Evolutionary conservation across 2,113 vertebrate genomes (phyloP), one percentile per base, ranked within the genome.

Genomic region (Entelurus aequoreus): DNA sequence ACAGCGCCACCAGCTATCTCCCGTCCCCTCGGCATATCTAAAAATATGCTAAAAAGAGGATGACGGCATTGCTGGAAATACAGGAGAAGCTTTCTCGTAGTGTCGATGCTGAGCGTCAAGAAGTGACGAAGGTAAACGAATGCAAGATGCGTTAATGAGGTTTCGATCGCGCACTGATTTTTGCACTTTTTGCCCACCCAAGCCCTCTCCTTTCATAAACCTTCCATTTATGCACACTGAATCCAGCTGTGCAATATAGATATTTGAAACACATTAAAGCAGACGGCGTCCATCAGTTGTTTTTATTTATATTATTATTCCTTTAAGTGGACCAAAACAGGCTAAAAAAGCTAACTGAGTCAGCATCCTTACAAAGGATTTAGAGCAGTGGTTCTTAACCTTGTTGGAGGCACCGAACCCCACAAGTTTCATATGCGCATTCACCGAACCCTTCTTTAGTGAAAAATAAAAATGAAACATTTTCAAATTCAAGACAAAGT

Each of bases 121-220:
- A 73, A 84, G 71, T 13, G 72, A 82, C 75, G 83, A 76, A 82
- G 82, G 69, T 65, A 75, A 75, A 76, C 80, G 63, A 67, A 76
- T 79, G 66, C 63, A 65, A 19, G 81, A 67, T 74, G 55, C 71
- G 36, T 74, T 77, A 85, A 86, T 80, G 83, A 80, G 78, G 74
- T 84, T 83, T 84, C 79, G 86, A 85, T 83, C 78, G 67, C 46
- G 46, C 68, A 57, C 74, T 71, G 74, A 76, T 69, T 83, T 77
- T 84, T 79, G 78, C 75, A 69, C 74, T 62, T 78, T 46, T 76
- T 73, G 65, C 60, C 54, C 71, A 58, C 66, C 75, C 72, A 66
- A 74, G 72, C 61, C 65, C 63, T 78, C 65, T 46, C 69, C 54
- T 60, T 76, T 65, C 60, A 54, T 62, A 66, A 76, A 80, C 66